A percentile compares a stretch with the other conserved stretches of the same genome.
phyloP scores from a whole-genome alignment of 2,797 vertebrate species.

The Novumbra hubbsi region DNA sequence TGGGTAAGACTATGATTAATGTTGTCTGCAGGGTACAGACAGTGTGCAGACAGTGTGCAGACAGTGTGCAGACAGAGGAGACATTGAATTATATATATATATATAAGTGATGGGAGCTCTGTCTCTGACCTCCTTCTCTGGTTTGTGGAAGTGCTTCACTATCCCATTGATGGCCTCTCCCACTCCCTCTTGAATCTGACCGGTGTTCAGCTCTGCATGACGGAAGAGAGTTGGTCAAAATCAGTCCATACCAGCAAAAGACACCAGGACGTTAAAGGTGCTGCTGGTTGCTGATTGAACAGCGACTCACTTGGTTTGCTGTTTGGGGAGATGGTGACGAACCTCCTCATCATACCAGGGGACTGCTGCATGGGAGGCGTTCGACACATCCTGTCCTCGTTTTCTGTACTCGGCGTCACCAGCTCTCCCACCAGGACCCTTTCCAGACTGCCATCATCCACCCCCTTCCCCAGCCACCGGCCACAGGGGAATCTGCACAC shows the following conservation, averaged over 20 bases:
- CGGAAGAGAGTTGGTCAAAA: constrained; percentile 38
- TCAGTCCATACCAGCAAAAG: constrained; percentile 16
- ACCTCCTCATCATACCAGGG: constrained; percentile 95
- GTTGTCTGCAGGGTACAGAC: not conserved
- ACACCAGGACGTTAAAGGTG: not conserved
- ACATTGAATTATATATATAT: constrained; percentile 72
- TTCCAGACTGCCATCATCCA: constrained; percentile 97
- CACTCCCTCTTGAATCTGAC: constrained; percentile 98
- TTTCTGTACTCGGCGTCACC: constrained; percentile 85
- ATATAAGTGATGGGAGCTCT: constrained; percentile 34
- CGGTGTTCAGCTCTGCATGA: constrained; percentile 91
- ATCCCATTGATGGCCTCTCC: constrained; percentile 99
- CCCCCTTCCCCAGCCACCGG: constrained; percentile 95
- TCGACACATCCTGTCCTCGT: constrained; percentile 90
- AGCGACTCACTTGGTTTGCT: constrained; percentile 91
- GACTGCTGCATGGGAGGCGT: constrained; percentile 97
- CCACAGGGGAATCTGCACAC: constrained; percentile 92
- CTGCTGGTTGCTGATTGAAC: not conserved
- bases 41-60: constrained; percentile 7
- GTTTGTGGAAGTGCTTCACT: constrained; percentile 99
- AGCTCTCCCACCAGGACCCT: constrained; percentile 94
- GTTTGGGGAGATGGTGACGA: constrained; percentile 96
- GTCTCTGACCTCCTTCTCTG: constrained; percentile 98
- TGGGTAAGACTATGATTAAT: not conserved
- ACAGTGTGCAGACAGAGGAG: constrained; percentile 25